Evolutionary conservation across 2,888 invertebrate genomes (phyloP).

Genomic region (Cataglyphis albicans): DNA sequence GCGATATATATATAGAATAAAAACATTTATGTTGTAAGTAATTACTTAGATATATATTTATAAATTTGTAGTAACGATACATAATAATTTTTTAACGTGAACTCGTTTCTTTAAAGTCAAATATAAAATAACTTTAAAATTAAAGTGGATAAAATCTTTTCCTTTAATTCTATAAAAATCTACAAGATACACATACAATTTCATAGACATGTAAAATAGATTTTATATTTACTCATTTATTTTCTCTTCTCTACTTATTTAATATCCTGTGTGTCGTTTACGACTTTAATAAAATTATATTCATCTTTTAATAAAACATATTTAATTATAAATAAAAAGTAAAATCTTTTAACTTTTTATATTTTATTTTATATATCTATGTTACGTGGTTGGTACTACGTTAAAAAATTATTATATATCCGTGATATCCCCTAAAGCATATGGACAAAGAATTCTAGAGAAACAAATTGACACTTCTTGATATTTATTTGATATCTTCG

Average conservation of each 20-base stretch:
- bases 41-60: conserved; percentile 1
- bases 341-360: neutral
- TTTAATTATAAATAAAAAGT: neutral
- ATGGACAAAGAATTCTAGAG: neutral
- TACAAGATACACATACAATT: too few relatives aligned
- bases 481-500: neutral
- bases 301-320: neutral
- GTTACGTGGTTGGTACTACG: neutral
- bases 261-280: neutral
- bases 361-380: neutral
- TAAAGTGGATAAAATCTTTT: neutral
- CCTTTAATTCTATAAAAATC: neutral
- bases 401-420: too few relatives aligned
- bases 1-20: conserved; percentile 6
- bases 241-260: too few relatives aligned
- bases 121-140: neutral
- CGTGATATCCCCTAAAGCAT: neutral
- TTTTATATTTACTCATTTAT: too few relatives aligned
- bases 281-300: neutral
- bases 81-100: neutral
- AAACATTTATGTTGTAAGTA: neutral
- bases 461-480: neutral
- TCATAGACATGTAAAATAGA: too few relatives aligned
- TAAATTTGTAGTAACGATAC: neutral
- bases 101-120: neutral